Base-by-base conservation (phyloP, 2,888 invertebrate genomes). In the Eustalomyia histrio region DNA sequence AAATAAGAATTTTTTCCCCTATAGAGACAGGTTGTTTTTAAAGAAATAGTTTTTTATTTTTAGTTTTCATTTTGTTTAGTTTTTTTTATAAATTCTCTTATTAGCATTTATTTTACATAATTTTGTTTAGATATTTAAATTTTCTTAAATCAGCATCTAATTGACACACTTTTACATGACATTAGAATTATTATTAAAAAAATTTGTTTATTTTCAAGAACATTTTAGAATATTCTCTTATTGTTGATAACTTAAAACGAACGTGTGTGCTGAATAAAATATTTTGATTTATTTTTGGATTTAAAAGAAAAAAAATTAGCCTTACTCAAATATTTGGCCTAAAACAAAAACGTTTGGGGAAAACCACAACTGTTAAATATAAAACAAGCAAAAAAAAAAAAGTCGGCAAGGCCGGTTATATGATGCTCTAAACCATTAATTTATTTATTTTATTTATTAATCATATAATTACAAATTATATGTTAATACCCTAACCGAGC, bases 91-190 rank as follows among this genome's bases (percentile, higher is more conserved):
- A 50, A 21, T 50, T 47, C 9, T 63, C 5, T 47, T 5, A 47
- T 47, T 47, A n/a, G n/a, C 43, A n/a, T 47, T 47, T 47, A n/a
- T 47, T 47, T n/a, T 47, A 39, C 43, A 47, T 47, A 47, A 14
- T n/a, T 47, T n/a, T 47, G 1, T n/a, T n/a, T 47, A 47, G 4
- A 1, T 39, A 39, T 47, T 47, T n/a, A 4, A n/a, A 47, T n/a
- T 47, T n/a, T n/a, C n/a, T 6, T 14, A n/a, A 47, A 47, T 47
- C 43, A 24, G 55, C 55, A 55, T 55, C 9, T 55, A 55, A 55
- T 55, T 55, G 55, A 55, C 55, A 55, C 12, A 55, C 55, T 55
- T 55, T 29, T n/a, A 14, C 9, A n/a, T 55, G 29, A 24, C 21
- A 2, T 43, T 43, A 21, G 2, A 3, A 29, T n/a, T 39, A 14